Conservation (phyloP, 30 jellyfish, hydroid and myxozoan species). For the Sanderia malayensis region DNA sequence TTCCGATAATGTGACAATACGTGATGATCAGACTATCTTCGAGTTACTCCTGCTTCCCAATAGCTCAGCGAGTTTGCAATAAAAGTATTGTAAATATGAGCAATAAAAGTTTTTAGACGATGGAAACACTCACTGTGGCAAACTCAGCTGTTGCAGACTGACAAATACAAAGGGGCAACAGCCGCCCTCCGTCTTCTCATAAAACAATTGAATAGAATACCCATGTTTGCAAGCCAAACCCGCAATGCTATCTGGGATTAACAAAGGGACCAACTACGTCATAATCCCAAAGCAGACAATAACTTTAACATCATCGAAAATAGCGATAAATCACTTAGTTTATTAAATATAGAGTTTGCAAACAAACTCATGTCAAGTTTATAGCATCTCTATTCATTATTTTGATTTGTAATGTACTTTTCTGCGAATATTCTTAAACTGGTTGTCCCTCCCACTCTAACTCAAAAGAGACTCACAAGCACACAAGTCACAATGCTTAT, state of each 20-base stretch:
- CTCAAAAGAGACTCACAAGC: no score
- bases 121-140: neutral
- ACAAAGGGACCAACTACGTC: conserved; percentile 1
- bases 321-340: no score
- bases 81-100: neutral
- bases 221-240: conserved; percentile 24
- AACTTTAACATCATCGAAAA: no score
- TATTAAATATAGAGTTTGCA: no score
- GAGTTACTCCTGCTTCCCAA: neutral
- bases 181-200: conserved; percentile 10
- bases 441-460: no score
- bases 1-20: neutral
- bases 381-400: no score
- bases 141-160: conserved; percentile 12
- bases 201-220: neutral
- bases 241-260: conserved; percentile 63
- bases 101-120: neutral
- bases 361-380: no score
- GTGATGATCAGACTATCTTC: neutral
- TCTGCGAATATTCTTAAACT: no score
- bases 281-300: neutral
- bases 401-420: no score
- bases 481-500: no score
- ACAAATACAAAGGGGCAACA: conserved; percentile 11
- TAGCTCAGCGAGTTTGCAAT: no score